These are phyloP conservation scores for Takifugu ocellatus DNA, from an alignment of 2,797 vertebrate species.

Conservation along the genomic window DNA sequence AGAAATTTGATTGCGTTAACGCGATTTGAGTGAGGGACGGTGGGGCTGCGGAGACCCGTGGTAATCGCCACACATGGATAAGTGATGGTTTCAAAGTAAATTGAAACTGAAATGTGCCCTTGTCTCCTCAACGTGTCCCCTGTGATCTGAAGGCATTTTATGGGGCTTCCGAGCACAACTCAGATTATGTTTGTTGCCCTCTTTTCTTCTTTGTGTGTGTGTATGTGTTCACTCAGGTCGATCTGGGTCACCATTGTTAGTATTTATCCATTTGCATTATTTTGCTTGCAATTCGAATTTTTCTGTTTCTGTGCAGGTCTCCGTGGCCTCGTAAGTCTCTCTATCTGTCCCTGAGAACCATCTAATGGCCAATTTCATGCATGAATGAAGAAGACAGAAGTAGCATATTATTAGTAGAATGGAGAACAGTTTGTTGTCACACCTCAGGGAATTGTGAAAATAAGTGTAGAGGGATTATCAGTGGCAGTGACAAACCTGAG, in stretches of 20 bases:
- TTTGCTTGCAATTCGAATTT: conserved; percentile 15
- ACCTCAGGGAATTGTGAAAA: conserved; percentile 65
- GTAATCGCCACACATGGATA: conserved; percentile 59
- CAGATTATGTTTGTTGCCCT: conserved; percentile 32
- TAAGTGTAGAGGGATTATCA: conserved; percentile 51
- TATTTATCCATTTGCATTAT: conserved; percentile 28
- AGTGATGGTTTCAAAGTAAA: conserved; percentile 58
- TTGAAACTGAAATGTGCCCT: conserved; percentile 50
- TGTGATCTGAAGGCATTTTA: conserved; percentile 55
- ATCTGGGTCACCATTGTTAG: conserved; percentile 10
- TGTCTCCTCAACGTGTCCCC: conserved; percentile 45
- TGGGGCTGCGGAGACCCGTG: conserved; percentile 42
- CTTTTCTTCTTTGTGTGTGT: neutral
- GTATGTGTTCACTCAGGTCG: conserved; percentile 1
- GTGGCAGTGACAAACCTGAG: conserved; percentile 27
- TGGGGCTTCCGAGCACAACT: conserved; percentile 51
- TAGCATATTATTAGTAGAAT: conserved; percentile 66
- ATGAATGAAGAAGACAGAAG: conserved; percentile 71
- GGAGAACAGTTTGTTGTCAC: conserved; percentile 62
- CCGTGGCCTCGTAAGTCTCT: conserved; percentile 49
- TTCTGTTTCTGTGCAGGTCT: conserved; percentile 21
- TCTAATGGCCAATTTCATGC: conserved; percentile 78
- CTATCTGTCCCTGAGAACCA: conserved; percentile 54
- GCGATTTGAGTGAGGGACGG: conserved; percentile 50
- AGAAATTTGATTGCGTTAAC: conserved; percentile 59